Evolutionary conservation across 2,888 invertebrate genomes (phyloP), one percentile per base, ranked within the genome.

Genomic region (Apomyelois bistriatella): DNA sequence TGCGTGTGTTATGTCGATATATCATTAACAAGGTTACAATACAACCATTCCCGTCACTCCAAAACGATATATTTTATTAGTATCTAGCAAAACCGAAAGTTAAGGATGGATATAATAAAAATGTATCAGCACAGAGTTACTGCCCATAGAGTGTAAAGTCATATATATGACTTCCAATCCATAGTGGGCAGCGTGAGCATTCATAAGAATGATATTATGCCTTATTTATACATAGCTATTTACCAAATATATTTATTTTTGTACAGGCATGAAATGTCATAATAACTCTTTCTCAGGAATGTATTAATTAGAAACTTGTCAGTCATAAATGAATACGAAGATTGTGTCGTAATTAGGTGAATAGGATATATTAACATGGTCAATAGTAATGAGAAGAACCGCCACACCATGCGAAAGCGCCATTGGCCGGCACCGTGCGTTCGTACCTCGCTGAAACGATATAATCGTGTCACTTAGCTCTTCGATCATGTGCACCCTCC

Each of bases 361-460:
- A 32, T 32, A 32, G 32, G 46, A 46, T 9, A 46, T 8, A 12
- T 28, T 41, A 22, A 41, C 22, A 32, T 9, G 12, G 28, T 43
- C 13, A 46, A 32, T 8, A 46, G 30, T 32, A 46, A 67, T 70
- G 67, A 61, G 61, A 64, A 76, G 74, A 73, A 70, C 82, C 82
- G 70, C 70, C 79, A 81, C 79, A 86, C 81, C 87, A 87, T 89
- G 85, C 88, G 69, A 66, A 80, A 81, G 76, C 75, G 73, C 59
- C 61, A 62, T 62, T 65, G 64, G 64, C 67, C 74, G 70, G 68
- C 74, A 68, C 75, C 76, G 82, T 82, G 85, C 81, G 67, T 78
- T 85, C 93, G 94, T 97, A 98, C 98, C 98, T 97, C 98, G 95
- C 94, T 98, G 98, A 94, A 98, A 98, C 88, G 98, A 98, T 92